Base-by-base conservation (phyloP, 2,797 vertebrate genomes). In the Cossypha niveicapilla region DNA sequence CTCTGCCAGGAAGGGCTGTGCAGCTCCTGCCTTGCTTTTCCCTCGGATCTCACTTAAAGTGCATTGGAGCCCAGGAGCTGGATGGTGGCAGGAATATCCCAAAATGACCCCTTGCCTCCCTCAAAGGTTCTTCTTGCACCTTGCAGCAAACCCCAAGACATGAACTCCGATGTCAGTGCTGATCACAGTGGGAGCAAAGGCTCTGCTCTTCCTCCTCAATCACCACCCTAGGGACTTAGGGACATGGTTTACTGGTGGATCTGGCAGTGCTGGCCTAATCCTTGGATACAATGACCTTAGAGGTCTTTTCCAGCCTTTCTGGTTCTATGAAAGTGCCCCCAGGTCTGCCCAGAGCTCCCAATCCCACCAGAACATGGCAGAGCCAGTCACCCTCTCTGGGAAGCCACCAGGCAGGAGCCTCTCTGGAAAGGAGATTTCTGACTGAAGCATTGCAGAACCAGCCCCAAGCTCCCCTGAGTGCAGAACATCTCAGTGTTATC, bases 111-210 rank as follows among this genome's bases (percentile, higher is more conserved):
- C n/a, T 7, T 21, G 7, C 9, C 42, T 44, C 41, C 44, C 39
- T 50, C 42, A 16, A 13, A 70, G 42, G 12, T 9, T 17, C 32
- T 23, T 32, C 42, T 23, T 27, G 41, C 19, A 3, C 3, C 37
- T 10, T 34, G 24, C 5, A 14, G 51, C 15, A 3, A 89, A 13
- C 44, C 35, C 27, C 61, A 45, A 11, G 3, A 1, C 3, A 1
- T 1, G n/a, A 61, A 15, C 3, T 3, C 22, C 13, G 70, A 34
- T 2, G 8, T 16, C 45, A 19, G 27, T 11, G 11, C 13, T 1
- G 5, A 47, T 5, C 27, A 11, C 0, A 5, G 39, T 0, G 5
- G 54, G 44, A 58, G 34, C 13, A n/a, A 25, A 35, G 27, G 42
- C 35, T 70, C 75, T 41, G 27, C 35, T 56, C 60, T 23, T 63